Percentiles rank a stretch among this genome's conserved stretches.
phyloP scores from a whole-genome alignment of 1,140 invertebrate genomes.

The Amyelois transitella region DNA sequence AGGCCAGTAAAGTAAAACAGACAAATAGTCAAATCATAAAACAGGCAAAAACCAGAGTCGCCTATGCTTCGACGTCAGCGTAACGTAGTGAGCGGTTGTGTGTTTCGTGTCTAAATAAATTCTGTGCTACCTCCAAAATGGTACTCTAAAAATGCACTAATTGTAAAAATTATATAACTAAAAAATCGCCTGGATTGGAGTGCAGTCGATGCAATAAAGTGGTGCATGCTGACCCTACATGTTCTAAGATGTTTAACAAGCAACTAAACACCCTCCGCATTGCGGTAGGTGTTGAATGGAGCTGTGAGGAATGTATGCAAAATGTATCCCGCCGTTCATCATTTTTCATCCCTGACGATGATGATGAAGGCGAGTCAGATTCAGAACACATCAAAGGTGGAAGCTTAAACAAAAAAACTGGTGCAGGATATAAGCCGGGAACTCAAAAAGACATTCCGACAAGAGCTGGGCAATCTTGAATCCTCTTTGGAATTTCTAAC shows the following conservation, averaged over 20 bases:
- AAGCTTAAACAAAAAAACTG: conserved; percentile 13
- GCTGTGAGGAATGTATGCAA: conserved; percentile 24
- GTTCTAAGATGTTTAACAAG: conserved; percentile 21
- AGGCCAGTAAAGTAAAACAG: no score
- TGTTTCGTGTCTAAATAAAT: no score
- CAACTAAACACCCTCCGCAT: conserved; percentile 12
- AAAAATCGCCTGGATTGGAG: conserved; percentile 17
- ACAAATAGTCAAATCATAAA: no score
- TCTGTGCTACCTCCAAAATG: not conserved
- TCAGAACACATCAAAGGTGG: not conserved
- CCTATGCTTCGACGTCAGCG: no score
- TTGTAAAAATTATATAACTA: no score
- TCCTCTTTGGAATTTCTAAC: conserved; percentile 23
- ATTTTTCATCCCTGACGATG: conserved; percentile 21
- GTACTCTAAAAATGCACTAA: conserved; percentile 13
- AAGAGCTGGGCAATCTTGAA: conserved; percentile 17
- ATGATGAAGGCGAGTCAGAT: conserved; percentile 15
- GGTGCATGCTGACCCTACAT: conserved; percentile 19
- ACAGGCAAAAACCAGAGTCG: no score
- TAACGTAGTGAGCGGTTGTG: no score
- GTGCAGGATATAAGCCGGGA: conserved; percentile 22
- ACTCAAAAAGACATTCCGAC: conserved; percentile 23
- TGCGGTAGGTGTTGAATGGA: conserved; percentile 25
- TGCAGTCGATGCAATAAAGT: conserved; percentile 19
- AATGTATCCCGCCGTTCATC: conserved; percentile 25